These are phyloP conservation scores for Whitmania pigra DNA, from an alignment of 1,140 invertebrate genomes.

Conservation along the genomic window DNA sequence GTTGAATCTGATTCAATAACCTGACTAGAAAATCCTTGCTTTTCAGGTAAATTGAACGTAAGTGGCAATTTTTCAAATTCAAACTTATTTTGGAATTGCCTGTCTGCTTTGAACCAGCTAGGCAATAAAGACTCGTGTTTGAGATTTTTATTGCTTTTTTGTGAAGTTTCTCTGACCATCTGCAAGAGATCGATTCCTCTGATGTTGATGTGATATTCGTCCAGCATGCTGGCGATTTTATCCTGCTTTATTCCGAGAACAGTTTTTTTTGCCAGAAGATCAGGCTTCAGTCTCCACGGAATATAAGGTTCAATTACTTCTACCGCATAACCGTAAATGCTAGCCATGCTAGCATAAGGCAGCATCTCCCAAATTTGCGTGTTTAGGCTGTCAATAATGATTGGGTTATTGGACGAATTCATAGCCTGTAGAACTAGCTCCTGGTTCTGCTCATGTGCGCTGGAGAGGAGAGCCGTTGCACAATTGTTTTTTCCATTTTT, in stretches of 20 bases:
- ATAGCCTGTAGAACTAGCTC: slow-evolving; percentile 45
- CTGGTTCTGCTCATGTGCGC: slow-evolving; percentile 64
- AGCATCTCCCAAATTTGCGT: slow-evolving; percentile 67
- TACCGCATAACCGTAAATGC: slow-evolving; percentile 52
- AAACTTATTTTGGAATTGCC: no score
- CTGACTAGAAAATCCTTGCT: no score
- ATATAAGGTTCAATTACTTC: slow-evolving; percentile 64
- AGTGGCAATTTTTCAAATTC: no score
- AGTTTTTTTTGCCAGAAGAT: slow-evolving; percentile 37
- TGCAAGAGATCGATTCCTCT: background rate
- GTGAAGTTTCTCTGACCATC: no score
- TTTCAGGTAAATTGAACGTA: no score
- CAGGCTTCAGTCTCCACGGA: slow-evolving; percentile 55
- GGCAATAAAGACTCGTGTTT: no score
- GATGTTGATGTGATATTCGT: background rate
- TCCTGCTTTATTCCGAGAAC: background rate
- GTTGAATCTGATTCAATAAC: no score
- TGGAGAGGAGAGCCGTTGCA: slow-evolving; percentile 47
- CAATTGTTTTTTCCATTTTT: slow-evolving; percentile 51
- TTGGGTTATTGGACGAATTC: slow-evolving; percentile 52
- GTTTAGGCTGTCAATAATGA: slow-evolving; percentile 81
- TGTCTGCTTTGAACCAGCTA: no score
- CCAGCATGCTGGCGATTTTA: background rate
- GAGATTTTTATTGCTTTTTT: no score
- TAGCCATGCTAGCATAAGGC: slow-evolving; percentile 50